These are phyloP conservation scores for Microcebus murinus DNA, from an alignment of 2,113 vertebrate genomes.

Conservation along the genomic window DNA sequence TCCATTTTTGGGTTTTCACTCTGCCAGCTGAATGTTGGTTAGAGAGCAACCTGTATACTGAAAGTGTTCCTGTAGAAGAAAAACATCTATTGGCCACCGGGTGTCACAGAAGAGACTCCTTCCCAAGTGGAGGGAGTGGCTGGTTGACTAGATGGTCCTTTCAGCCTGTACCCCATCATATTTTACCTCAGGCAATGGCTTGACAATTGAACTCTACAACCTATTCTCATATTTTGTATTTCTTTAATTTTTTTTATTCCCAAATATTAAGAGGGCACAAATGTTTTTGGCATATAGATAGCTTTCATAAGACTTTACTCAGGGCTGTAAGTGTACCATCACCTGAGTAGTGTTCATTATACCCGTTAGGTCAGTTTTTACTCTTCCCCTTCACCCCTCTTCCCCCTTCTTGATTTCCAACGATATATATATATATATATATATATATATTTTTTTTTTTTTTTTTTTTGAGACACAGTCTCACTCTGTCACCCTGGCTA, in stretches of 20 bases:
- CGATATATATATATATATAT: too few relatives aligned
- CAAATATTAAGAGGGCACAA: too few relatives aligned
- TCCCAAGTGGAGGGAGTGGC: background rate
- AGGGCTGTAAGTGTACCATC: too few relatives aligned
- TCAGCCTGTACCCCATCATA: background rate
- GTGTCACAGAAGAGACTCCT: background rate
- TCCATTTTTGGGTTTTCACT: conserved; percentile 6
- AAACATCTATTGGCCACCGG: background rate
- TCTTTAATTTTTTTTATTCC: background rate
- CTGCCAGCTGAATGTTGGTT: background rate
- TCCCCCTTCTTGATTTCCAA: too few relatives aligned
- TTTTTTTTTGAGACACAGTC: too few relatives aligned
- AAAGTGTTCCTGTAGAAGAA: background rate
- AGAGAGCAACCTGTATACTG: background rate
- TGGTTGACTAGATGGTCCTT: background rate
- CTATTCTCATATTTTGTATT: background rate
- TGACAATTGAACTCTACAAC: background rate
- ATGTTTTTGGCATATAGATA: too few relatives aligned
- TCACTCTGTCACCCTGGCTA: too few relatives aligned
- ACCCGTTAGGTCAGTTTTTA: too few relatives aligned
- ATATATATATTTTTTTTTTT: too few relatives aligned
- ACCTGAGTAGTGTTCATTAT: too few relatives aligned
- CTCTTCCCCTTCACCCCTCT: too few relatives aligned
- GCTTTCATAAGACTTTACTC: too few relatives aligned
- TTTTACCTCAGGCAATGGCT: background rate